Evolutionary conservation across 2,888 invertebrate species (phyloP), one percentile per base, ranked within the genome.

Genomic region (Platerodrilus igneus): DNA sequence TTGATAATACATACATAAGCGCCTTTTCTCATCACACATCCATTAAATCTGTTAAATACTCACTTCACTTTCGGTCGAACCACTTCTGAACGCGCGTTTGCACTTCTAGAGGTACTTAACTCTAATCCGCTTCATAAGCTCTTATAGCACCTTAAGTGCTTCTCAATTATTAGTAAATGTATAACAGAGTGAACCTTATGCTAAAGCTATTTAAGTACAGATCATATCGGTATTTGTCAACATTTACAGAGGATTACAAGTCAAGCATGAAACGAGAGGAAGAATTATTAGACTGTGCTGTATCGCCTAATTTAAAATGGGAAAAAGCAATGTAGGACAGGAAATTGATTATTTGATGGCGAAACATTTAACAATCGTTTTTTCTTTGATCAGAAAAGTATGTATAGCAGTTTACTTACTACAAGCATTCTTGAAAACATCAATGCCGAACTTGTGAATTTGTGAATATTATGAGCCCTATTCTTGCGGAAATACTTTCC

Each of bases 121-220:
- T 60, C 52, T 62, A 63, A 64, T 64, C 61, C 53, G 51, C 41
- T 55, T 51, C 50, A 51, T 56, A 54, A 55, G 59, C 60, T 59
- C 62, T 61, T 64, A 61, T 62, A 55, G 59, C 62, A 59, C 62
- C 62, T 65, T 62, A 64, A 64, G 63, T 64, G 63, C 62, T 61
- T 59, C 59, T 60, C 59, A 60, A 63, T 65, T 62, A 62, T 60
- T 48, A 53, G 48, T 50, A 53, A 62, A 56, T 53, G 51, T 33
- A 43, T 41, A 39, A 44, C 17, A 39, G 41, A 46, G 39, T 49
- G 32, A 45, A 17, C 51, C 51, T 50, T 56, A 52, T 48, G 46
- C 11, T 15, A 23, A 27, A 19, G 6, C 21, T 19, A 20, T 27
- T 39, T 50, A 50, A 43, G 39, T 37, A 22, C 29, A 34, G 35